Evolutionary conservation across 2,888 invertebrate species (phyloP), one percentile per base, ranked within the genome.

Genomic region (Cryptocephalus primarius): DNA sequence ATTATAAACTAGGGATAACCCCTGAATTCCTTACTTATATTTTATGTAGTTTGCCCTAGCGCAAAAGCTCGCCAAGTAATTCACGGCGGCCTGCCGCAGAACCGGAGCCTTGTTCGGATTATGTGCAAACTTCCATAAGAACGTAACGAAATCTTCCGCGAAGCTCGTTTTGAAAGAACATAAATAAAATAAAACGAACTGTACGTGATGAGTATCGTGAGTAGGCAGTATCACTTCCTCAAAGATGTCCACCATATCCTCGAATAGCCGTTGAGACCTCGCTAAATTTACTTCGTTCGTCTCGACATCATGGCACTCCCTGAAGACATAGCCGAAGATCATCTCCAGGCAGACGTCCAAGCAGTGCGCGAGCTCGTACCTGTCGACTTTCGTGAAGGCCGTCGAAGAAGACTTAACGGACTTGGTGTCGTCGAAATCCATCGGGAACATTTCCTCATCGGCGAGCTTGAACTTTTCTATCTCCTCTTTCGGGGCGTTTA

Each of bases 191-290:
- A 88, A 71, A 8, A 84, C 61, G 65, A 83, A 90, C 67, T 88
- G 90, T 1, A 84, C 77, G 64, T 88, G 87, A 62, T 82, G 79
- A 33, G 85, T 85, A 32, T 85, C 87, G 68, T 90, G 83, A 1
- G 91, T 91, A 1, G 87, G 86, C 48, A 95, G 69, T 53, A 95
- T 78, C 34, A 87, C 74, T 60, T 79, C 79, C 58, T 93, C 88
- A 68, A 94, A 95, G 2, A 83, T 77, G 50, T 72, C 72, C 49
- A 89, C 60, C 42, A 83, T 55, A 51, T 82, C 78, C 33, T 73
- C 66, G 61, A 80, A 83, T 14, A 83, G 61, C 42, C 45, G 64
- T 62, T 81, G 79, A 9, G 82, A 72, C 39, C 74, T 74, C 0
- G 78, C 76, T 66, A 74, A 75, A 50, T 77, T 69, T 41, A 79